A percentile compares a stretch with the other conserved stretches of the same genome.
Evolutionary conservation across 2,888 invertebrate genomes (phyloP).

Genomic region (Amiota communis): DNA sequence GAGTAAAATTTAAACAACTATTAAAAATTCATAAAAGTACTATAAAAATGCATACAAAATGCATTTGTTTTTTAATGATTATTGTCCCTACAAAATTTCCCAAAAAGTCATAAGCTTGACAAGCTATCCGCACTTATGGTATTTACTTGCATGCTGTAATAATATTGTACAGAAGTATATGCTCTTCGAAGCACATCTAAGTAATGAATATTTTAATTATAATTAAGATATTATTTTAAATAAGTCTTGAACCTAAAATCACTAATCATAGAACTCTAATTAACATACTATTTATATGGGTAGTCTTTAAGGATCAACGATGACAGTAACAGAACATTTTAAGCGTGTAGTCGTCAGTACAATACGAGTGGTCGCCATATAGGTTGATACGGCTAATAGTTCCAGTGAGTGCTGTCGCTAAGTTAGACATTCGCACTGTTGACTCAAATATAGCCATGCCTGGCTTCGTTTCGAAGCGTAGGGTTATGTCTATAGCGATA

Average conservation of each 20-base stretch:
- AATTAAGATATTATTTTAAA: conserved; percentile 44
- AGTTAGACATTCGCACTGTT: conserved; percentile 77
- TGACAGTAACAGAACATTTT: conserved; percentile 86
- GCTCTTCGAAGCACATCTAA: neutral
- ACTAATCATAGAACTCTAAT: conserved; percentile 40
- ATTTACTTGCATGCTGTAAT: neutral
- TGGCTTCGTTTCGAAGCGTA: conserved; percentile 75
- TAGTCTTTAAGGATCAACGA: conserved; percentile 54
- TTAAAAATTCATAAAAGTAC: no score
- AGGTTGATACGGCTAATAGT: conserved; percentile 85
- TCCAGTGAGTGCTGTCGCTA: conserved; percentile 74
- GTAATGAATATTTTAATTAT: conserved; percentile 54
- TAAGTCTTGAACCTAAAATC: conserved; percentile 37
- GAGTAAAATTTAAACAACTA: no score
- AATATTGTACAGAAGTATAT: neutral
- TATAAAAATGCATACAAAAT: no score
- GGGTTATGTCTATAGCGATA: conserved; percentile 69
- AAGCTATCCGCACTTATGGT: no score
- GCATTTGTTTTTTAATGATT: no score
- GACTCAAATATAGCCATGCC: conserved; percentile 82
- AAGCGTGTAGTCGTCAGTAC: conserved; percentile 82
- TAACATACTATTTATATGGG: neutral
- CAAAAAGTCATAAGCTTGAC: no score
- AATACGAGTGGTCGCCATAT: conserved; percentile 86
- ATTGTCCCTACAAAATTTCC: no score